A percentile compares a stretch with the other conserved stretches of the same genome.
Conservation (phyloP, 2,797 vertebrate genomes). For the Acipenser oxyrinchus region DNA sequence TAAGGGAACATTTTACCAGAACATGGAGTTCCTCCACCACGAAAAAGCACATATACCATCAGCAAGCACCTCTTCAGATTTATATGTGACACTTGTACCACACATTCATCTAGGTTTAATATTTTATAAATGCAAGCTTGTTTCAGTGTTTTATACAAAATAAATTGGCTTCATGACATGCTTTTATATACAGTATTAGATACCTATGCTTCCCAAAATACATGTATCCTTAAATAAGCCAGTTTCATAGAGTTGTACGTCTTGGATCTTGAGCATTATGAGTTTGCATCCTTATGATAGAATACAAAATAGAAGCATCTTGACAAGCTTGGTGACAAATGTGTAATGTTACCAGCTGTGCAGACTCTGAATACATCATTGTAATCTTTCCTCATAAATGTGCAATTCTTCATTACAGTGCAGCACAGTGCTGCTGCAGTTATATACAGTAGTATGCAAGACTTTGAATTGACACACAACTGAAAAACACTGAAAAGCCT, state of each 20-base stretch:
- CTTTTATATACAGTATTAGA: no score
- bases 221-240: background rate
- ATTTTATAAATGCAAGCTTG: no score
- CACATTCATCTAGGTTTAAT: no score
- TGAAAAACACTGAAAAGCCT: no score
- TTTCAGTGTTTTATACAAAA: no score
- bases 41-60: no score
- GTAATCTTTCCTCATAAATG: background rate
- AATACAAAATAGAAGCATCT: background rate
- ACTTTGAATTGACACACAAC: background rate
- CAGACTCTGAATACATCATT: background rate
- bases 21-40: no score
- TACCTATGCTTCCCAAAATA: no score
- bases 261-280: background rate
- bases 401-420: slow-evolving; percentile 2
- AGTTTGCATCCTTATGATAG: background rate
- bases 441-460: background rate
- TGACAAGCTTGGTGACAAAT: background rate
- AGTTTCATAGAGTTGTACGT: background rate
- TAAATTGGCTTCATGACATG: no score
- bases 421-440: background rate
- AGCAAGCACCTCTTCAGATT: no score
- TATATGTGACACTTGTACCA: no score
- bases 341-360: background rate
- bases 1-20: no score